A percentile compares a stretch with the other conserved stretches of the same genome.
Evolutionary conservation across 2,888 invertebrate genomes (phyloP).

Genomic region (Pterostichus niger): DNA sequence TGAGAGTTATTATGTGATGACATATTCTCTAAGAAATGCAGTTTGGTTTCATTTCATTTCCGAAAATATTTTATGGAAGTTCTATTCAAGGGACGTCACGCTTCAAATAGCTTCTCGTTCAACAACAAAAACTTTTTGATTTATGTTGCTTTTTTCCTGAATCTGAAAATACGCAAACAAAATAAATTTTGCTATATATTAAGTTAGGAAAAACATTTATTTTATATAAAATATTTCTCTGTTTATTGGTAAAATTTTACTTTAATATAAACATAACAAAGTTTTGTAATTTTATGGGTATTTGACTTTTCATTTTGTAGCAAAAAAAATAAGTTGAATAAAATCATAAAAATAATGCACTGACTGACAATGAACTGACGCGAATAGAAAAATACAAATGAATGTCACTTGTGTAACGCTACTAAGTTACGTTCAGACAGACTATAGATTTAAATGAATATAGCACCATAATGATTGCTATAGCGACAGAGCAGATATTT

Average conservation of each 20-base stretch:
- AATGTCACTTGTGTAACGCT: too few relatives aligned
- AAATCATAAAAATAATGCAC: too few relatives aligned
- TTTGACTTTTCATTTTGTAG: neutral
- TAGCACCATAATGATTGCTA: too few relatives aligned
- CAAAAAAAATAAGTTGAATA: too few relatives aligned
- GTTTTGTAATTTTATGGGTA: neutral
- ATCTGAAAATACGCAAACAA: conserved; percentile 45
- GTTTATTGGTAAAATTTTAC: neutral
- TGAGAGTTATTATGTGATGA: neutral
- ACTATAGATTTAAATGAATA: too few relatives aligned
- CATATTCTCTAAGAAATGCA: conserved; percentile 38
- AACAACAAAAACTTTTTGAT: conserved; percentile 53
- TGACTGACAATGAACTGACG: too few relatives aligned
- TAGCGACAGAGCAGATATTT: too few relatives aligned
- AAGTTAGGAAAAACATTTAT: conserved; percentile 3
- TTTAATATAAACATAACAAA: neutral
- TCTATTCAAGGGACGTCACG: conserved; percentile 40
- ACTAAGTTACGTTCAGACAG: too few relatives aligned
- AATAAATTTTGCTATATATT: conserved; percentile 29
- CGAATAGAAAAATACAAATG: too few relatives aligned
- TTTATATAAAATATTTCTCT: conserved; percentile 28
- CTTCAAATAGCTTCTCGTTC: conserved; percentile 33
- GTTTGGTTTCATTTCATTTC: conserved; percentile 21
- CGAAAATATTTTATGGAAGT: conserved; percentile 37
- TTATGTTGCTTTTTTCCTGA: conserved; percentile 45